phyloP scores from a whole-genome alignment of 2,797 vertebrate genomes.

The Rhynchotus rufescens region DNA sequence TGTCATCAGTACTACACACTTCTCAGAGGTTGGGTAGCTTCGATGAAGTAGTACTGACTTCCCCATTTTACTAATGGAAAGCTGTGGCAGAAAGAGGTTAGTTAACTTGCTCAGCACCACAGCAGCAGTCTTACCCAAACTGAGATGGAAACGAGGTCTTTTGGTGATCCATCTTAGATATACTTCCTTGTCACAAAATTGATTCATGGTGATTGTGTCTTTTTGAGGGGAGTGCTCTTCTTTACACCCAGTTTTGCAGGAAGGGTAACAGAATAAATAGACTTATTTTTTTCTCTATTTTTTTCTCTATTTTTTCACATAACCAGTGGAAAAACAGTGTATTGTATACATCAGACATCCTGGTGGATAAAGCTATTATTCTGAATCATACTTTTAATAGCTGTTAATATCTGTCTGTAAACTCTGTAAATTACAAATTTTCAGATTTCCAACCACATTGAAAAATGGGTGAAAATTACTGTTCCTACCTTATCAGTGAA shows the following conservation, averaged over 20 bases:
- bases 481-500: not conserved
- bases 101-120: not conserved
- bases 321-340: not conserved
- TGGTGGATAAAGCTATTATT: not conserved
- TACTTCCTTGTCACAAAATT: not conserved
- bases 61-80: rapidly evolving
- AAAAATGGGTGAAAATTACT: not conserved
- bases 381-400: not conserved
- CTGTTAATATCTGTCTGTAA: not conserved
- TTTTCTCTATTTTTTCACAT: not conserved
- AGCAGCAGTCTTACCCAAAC: not conserved
- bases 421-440: not conserved
- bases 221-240: not conserved
- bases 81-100: not conserved
- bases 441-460: not conserved
- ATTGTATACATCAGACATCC: not conserved
- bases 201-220: not conserved
- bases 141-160: not conserved
- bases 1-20: rapidly evolving
- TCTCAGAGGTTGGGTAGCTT: not conserved
- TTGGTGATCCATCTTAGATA: not conserved
- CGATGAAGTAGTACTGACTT: not conserved
- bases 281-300: not conserved
- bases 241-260: not conserved
- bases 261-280: not conserved